These are phyloP conservation scores for Steinernema khuongi DNA, from an alignment of 1,140 invertebrate species.

Conservation along the genomic window DNA sequence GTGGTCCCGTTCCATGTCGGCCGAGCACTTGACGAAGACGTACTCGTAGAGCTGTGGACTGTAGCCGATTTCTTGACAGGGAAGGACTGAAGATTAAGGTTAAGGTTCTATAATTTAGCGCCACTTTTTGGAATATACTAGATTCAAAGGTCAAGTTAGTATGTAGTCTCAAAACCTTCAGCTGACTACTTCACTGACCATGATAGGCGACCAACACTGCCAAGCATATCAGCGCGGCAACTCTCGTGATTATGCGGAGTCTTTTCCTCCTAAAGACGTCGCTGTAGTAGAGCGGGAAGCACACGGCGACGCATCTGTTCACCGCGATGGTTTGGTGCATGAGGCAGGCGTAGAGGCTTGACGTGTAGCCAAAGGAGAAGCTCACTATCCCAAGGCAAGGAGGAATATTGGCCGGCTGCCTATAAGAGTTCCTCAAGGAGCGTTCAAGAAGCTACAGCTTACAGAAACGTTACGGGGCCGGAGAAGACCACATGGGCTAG, in stretches of 20 bases:
- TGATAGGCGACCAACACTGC: neutral
- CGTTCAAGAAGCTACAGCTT: too few species aligned
- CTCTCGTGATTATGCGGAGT: neutral
- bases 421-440: too few species aligned
- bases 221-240: neutral
- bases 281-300: neutral
- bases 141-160: too few species aligned
- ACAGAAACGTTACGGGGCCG: too few species aligned
- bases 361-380: neutral
- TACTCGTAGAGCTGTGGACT: neutral
- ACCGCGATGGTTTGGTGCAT: neutral
- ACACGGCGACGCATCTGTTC: neutral
- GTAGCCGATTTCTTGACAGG: neutral
- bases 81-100: too few species aligned
- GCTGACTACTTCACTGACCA: neutral
- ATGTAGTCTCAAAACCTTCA: neutral
- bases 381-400: neutral
- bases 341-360: neutral
- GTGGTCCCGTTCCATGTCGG: neutral
- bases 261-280: neutral
- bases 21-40: neutral
- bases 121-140: too few species aligned
- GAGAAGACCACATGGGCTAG: too few species aligned
- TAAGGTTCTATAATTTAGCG: too few species aligned
- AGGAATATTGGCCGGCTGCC: too few species aligned